Conservation (phyloP, 2,888 invertebrate genomes). For the Quadriops clusia region DNA sequence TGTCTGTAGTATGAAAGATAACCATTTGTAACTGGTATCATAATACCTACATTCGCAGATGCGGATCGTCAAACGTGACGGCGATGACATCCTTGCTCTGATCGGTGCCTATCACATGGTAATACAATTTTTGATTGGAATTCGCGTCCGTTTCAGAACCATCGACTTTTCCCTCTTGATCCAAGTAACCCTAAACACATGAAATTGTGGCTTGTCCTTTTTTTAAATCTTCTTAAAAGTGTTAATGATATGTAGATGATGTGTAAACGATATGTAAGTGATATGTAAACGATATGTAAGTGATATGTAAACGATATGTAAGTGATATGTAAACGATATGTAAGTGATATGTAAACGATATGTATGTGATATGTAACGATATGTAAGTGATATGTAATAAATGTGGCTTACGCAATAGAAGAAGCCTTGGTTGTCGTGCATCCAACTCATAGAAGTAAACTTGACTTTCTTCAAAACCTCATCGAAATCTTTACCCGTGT, state of each 20-base stretch:
- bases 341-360: too few species aligned
- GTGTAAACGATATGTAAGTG: too few species aligned
- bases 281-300: too few species aligned
- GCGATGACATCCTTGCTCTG: conserved; percentile 79
- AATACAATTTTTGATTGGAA: conserved; percentile 86
- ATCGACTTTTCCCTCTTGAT: conserved; percentile 70
- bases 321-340: too few species aligned
- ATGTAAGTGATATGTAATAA: too few species aligned
- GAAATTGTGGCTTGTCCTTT: background rate
- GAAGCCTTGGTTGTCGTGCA: conserved; percentile 86
- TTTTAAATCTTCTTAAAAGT: conserved; percentile 1
- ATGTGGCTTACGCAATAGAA: conserved; percentile 70
- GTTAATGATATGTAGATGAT: conserved; percentile 1
- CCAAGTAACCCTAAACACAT: conserved; percentile 61
- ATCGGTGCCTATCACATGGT: conserved; percentile 76
- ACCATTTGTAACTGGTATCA: background rate
- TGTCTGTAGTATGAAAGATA: too few species aligned
- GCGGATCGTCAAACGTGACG: conserved; percentile 83
- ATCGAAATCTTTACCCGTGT: conserved; percentile 69
- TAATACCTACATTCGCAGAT: conserved; percentile 75
- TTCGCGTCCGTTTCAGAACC: conserved; percentile 84
- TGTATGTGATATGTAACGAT: too few species aligned
- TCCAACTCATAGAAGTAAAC: conserved; percentile 87
- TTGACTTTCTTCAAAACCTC: conserved; percentile 88
- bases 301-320: too few species aligned